Evolutionary conservation across 2,113 vertebrate species (phyloP).

Genomic region (Hippolais icterina): DNA sequence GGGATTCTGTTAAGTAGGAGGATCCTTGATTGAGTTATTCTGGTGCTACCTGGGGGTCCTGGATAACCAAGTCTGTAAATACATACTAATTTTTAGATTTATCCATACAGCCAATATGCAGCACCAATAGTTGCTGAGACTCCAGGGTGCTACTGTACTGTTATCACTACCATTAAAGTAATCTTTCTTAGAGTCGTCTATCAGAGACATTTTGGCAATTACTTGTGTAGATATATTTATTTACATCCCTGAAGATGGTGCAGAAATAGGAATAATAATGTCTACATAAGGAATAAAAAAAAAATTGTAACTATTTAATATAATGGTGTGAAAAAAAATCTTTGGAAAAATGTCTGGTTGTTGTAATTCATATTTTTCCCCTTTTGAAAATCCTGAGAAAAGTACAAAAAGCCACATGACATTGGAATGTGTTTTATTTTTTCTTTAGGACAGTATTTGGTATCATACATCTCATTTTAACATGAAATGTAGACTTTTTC

Average conservation of each 20-base stretch:
- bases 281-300: neutral
- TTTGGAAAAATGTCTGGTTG: slow-evolving; percentile 25
- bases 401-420: slow-evolving; percentile 30
- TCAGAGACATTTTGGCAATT: neutral
- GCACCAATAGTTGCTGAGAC: neutral
- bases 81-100: neutral
- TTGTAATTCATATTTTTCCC: neutral
- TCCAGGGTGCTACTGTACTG: neutral
- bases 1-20: neutral
- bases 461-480: slow-evolving; percentile 36
- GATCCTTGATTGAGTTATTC: neutral
- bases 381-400: slow-evolving; percentile 35
- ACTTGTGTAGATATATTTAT: neutral
- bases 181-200: neutral
- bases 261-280: neutral
- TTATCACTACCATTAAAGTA: neutral
- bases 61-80: neutral
- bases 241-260: neutral
- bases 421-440: slow-evolving; percentile 44
- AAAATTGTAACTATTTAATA: neutral
- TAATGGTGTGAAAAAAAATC: neutral
- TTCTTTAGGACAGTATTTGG: slow-evolving; percentile 56
- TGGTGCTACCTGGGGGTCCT: neutral
- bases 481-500: slow-evolving; percentile 54
- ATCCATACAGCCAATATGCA: neutral